A percentile compares a stretch with the other conserved stretches of the same genome.
phyloP scores from a whole-genome alignment of 2,888 invertebrate species.

The Nasonia oneida region DNA sequence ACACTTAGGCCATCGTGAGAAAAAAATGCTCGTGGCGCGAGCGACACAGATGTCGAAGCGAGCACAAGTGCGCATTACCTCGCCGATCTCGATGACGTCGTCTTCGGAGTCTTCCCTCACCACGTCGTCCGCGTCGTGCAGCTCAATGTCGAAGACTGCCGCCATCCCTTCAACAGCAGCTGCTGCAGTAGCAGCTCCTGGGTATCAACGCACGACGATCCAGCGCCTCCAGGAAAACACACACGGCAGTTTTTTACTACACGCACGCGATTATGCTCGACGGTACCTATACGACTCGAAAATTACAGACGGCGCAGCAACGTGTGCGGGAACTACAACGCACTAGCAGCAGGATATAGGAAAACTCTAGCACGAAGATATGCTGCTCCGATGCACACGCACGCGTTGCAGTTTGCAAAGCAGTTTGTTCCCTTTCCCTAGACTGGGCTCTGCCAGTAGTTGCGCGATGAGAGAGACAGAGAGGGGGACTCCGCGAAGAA shows the following conservation, averaged over 20 bases:
- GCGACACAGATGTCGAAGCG: conserved; percentile 27
- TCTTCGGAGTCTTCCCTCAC: conserved; percentile 91
- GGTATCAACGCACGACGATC: neutral
- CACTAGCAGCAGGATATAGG: neutral
- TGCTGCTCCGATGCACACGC: neutral
- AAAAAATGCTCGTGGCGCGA: neutral
- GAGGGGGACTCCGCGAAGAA: neutral
- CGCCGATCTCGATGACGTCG: conserved; percentile 93
- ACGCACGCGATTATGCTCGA: no score
- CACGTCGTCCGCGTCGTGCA: conserved; percentile 85
- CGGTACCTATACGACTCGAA: neutral
- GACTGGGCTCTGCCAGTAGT: no score
- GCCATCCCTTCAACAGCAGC: conserved; percentile 81
- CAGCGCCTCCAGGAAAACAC: neutral
- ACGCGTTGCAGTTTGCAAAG: neutral
- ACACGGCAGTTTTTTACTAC: neutral
- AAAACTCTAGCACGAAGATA: neutral
- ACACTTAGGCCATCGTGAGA: neutral
- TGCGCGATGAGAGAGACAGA: no score
- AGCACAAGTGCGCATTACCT: conserved; percentile 82
- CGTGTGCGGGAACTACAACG: neutral
- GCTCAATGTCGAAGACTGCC: conserved; percentile 95
- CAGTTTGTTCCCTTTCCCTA: no score
- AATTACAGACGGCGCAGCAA: no score
- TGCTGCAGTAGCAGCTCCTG: neutral